Evolutionary conservation across 2,113 vertebrate species (phyloP).

Genomic region (Mesoclemmys tuberculata): DNA sequence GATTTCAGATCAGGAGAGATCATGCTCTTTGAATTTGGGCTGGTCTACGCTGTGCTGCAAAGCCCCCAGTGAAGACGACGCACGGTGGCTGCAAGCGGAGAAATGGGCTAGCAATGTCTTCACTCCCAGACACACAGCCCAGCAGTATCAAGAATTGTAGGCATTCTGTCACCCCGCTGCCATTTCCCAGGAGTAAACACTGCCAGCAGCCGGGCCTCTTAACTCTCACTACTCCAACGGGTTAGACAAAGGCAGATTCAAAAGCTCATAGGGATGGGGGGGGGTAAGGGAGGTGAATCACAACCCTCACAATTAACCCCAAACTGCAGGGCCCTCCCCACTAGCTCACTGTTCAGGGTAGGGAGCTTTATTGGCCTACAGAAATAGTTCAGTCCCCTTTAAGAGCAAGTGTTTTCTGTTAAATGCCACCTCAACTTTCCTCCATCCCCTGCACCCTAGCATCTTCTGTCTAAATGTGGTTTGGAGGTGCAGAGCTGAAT

Average conservation of each 20-base stretch:
- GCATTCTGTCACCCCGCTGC: not conserved
- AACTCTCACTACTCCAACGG: not conserved
- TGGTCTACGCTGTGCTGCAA: not conserved
- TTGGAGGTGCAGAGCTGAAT: not conserved
- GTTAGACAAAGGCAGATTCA: no score
- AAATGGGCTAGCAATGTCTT: not conserved
- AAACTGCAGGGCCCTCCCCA: not conserved
- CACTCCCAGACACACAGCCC: no score
- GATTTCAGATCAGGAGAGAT: not conserved
- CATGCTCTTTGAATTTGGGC: not conserved
- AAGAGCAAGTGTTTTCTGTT: not conserved
- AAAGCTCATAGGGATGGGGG: rapidly evolving
- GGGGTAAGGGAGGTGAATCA: not conserved
- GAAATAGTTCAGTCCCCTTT: not conserved
- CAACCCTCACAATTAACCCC: not conserved
- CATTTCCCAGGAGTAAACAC: not conserved
- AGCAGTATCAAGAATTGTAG: not conserved
- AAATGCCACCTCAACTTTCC: not conserved
- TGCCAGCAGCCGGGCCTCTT: rapidly evolving
- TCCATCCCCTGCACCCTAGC: no score
- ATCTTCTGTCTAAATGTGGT: not conserved
- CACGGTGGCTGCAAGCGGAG: not conserved
- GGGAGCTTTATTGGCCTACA: not conserved
- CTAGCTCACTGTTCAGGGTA: rapidly evolving
- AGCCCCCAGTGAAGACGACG: not conserved